phyloP scores from a whole-genome alignment of 2,888 invertebrate species.

The Synanthedon formicaeformis region DNA sequence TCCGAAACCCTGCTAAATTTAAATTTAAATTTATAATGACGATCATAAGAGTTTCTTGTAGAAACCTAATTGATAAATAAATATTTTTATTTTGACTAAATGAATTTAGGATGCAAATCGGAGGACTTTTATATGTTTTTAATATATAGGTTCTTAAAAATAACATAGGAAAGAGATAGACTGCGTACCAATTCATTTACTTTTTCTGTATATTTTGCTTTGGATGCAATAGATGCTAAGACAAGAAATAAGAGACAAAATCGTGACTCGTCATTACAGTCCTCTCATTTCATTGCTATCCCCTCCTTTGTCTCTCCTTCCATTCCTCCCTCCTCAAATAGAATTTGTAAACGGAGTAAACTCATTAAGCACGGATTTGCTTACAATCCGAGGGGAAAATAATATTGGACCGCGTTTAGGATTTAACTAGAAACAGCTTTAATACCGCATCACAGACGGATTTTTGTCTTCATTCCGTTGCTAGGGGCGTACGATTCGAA shows the following conservation, averaged over 20 bases:
- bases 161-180: no score
- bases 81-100: no score
- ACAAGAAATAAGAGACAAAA: not conserved
- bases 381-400: constrained; percentile 19
- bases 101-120: no score
- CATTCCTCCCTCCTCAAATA: constrained; percentile 13
- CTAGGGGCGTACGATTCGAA: not conserved
- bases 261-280: not conserved
- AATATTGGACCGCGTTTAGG: constrained; percentile 23
- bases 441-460: constrained; percentile 6
- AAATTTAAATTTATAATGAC: no score
- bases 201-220: no score
- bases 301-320: constrained; percentile 2
- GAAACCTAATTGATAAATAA: no score
- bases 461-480: not conserved
- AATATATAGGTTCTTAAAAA: no score
- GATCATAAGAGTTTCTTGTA: no score
- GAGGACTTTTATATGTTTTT: no score
- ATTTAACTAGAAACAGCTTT: constrained; percentile 5
- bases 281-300: not conserved
- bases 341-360: constrained; percentile 31
- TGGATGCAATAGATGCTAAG: no score
- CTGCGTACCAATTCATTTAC: no score
- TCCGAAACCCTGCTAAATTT: no score
- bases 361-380: constrained; percentile 32